Evolutionary conservation across 2,797 vertebrate genomes (phyloP), one percentile per base, ranked within the genome.

Genomic region (Chaunax sp.): DNA sequence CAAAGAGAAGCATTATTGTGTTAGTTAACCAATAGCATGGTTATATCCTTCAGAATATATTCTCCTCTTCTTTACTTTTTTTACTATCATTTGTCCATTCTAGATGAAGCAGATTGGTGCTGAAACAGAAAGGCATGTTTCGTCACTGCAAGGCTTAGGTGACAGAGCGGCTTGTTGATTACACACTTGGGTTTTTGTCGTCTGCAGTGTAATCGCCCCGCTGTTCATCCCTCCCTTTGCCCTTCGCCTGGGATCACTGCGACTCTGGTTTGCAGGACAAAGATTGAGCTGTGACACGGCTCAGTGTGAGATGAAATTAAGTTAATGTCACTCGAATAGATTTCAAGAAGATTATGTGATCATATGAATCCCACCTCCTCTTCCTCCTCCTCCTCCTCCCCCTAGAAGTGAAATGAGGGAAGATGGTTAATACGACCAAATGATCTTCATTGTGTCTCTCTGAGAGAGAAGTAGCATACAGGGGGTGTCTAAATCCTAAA

Each of bases 311-410:
- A 88, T 85, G 72, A 86, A 89, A 82, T 84, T 38, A 82, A 92
- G 73, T 88, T 89, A 89, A 91, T 93, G 86, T 85, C 82, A 83
- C 72, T 80, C 70, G 79, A 76, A 65, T 84, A 81, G 84, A 87
- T 89, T 86, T 87, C 72, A 78, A 84, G 83, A 83, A 89, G 87
- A 88, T 92, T 93, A 90, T 41, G 40, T 72, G 81, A 84, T 88
- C 69, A 87, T 70, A 78, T 72, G 72, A 72, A 54, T 54, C 47
- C 45, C 55, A 14, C 47, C 51, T 33, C 22, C 41, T 41, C 19
- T 25, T 37, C 51, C 37, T 44, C 47, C 51, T 33, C 22, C 41
- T 41, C 19, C 30, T 37, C 51, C 37, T 44, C 19, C 46, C 15
- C 6, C 1, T 23, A 37, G 73, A 72, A 71, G 53, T 54, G 53